Base-by-base conservation (phyloP, 2,888 invertebrate genomes). In the Phengaris arion region DNA sequence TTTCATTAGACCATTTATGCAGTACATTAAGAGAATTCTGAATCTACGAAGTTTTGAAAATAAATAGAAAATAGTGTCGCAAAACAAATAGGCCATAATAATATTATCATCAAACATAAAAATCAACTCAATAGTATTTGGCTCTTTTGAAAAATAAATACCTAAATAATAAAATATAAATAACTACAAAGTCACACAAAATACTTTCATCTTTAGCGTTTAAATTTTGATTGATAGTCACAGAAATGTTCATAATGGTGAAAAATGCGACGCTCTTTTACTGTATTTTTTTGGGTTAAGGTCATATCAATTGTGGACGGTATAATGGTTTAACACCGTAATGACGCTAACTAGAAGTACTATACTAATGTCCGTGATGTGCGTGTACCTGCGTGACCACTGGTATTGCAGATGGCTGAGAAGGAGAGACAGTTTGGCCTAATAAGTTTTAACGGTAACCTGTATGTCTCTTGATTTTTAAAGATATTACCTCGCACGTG, bases 261-360 rank as follows among this genome's bases (percentile, higher is more conserved):
- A 35, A 52, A 64, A 64, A 48, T 48, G 10, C 69, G 69, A 48
- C 69, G 69, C 69, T 15, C 69, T 69, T 69, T 68, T 68, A 15
- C n/a, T 68, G 9, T 48, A n/a, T 46, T 48, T 69, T 64, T 69
- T 46, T 69, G 48, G 69, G 69, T 48, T 15, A 69, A 69, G 69
- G 69, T 46, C 48, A 8, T 46, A 69, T 69, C 69, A 48, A 69
- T 69, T 68, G 46, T n/a, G 69, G 48, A 48, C 69, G 8, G 69
- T 69, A 69, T 69, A 48, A 48, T 69, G 69, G 69, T 69, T 68
- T 69, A 69, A 48, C 48, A 48, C 69, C 46, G 69, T 69, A 69
- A 69, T 69, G 69, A 48, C 15, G 69, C n/a, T 68, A 35, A 68
- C 7, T 46, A 68, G 22, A 22, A 59, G 22, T 59, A 59, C 59